These are phyloP conservation scores for Zelostemma sp. DNA, from an alignment of 1,140 invertebrate genomes.

Conservation along the genomic window DNA sequence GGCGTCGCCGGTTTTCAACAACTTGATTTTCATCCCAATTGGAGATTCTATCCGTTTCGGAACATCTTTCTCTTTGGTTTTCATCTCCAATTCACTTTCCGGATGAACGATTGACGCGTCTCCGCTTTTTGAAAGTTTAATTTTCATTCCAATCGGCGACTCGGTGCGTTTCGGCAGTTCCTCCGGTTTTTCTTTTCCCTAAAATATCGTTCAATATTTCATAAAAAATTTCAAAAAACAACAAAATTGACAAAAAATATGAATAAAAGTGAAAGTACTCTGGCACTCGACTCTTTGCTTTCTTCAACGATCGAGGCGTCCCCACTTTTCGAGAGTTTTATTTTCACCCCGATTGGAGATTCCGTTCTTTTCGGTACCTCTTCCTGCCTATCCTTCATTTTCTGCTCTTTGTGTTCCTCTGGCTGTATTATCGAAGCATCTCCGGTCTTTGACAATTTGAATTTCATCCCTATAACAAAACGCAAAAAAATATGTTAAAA, in stretches of 20 bases:
- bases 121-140: conserved; percentile 58
- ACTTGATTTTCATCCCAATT: conserved; percentile 48
- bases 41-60: conserved; percentile 20
- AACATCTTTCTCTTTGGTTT: conserved; percentile 41
- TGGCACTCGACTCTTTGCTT: conserved; percentile 11
- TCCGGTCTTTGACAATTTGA: conserved; percentile 65
- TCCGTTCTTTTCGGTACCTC: conserved; percentile 55
- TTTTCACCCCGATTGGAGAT: conserved; percentile 63
- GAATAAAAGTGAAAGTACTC: background rate
- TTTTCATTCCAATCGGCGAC: conserved; percentile 55
- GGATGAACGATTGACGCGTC: conserved; percentile 61
- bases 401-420: conserved; percentile 29
- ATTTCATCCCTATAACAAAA: conserved; percentile 60
- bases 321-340: conserved; percentile 59
- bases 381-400: conserved; percentile 43
- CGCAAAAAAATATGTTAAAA: conserved; percentile 1
- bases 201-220: conserved; percentile 1
- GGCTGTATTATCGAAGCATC: conserved; percentile 61
- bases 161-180: conserved; percentile 37
- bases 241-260: background rate
- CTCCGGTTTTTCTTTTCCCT: conserved; percentile 33
- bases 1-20: conserved; percentile 50
- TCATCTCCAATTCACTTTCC: conserved; percentile 47
- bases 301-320: conserved; percentile 51
- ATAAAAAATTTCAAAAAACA: no score